Percentiles rank a stretch among this genome's conserved stretches.
These are phyloP conservation scores for Bovichtus variegatus DNA, from an alignment of 2,797 vertebrate species.

Conservation along the genomic window DNA sequence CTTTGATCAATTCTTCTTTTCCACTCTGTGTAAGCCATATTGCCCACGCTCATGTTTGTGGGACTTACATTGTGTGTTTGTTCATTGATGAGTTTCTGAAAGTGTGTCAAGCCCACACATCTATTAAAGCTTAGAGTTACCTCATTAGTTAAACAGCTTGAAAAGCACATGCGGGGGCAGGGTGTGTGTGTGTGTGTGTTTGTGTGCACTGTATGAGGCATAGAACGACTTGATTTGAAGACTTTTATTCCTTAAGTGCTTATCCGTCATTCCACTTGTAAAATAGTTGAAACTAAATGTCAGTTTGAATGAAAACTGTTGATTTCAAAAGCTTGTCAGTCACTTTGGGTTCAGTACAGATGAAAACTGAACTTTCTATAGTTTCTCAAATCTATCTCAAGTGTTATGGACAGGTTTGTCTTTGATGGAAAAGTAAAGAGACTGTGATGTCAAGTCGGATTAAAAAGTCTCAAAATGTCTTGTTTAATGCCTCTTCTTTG, in stretches of 20 bases:
- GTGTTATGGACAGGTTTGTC: neutral
- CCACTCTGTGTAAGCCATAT: neutral
- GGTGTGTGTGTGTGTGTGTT: neutral
- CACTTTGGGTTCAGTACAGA: neutral
- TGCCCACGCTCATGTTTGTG: neutral
- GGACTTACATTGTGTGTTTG: slow-evolving; percentile 6
- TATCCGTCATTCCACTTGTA: neutral
- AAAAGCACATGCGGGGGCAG: slow-evolving; percentile 18
- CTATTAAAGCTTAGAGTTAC: slow-evolving; percentile 19
- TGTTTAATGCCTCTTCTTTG: slow-evolving; percentile 36
- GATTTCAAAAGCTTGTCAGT: slow-evolving; percentile 8
- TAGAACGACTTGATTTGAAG: neutral
- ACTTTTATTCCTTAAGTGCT: slow-evolving; percentile 5
- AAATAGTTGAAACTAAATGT: neutral
- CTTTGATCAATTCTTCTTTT: neutral
- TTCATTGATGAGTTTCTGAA: slow-evolving; percentile 20
- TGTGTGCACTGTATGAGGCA: neutral
- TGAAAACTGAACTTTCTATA: neutral
- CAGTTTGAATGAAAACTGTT: neutral
- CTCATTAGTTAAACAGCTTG: slow-evolving; percentile 38
- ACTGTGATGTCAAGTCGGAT: slow-evolving; percentile 39
- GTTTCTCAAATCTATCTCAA: slow-evolving; percentile 4
- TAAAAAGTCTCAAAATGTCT: slow-evolving; percentile 41
- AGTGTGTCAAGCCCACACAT: slow-evolving; percentile 28
- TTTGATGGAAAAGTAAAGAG: neutral